phyloP scores from a whole-genome alignment of 1,140 invertebrate genomes.

The Drosophila equinoxialis region DNA sequence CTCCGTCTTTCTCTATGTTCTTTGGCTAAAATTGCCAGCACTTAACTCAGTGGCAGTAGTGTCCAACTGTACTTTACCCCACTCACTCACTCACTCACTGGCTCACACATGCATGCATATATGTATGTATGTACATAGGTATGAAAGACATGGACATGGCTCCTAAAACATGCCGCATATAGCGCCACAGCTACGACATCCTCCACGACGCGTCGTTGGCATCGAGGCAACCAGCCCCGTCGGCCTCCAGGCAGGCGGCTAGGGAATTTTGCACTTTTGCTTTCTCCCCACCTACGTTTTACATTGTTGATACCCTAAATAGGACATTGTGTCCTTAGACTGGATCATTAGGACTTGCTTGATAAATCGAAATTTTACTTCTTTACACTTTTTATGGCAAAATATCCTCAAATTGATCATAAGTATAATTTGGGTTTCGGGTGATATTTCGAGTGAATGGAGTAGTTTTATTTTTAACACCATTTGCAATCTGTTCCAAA shows the following conservation, averaged over 20 bases:
- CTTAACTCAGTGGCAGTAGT: conserved; percentile 57
- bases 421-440: too few species aligned
- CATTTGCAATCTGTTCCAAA: too few species aligned
- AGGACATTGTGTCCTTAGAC: conserved; percentile 9
- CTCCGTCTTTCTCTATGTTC: neutral
- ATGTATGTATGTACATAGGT: too few species aligned
- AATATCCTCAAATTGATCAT: too few species aligned
- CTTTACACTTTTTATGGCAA: too few species aligned
- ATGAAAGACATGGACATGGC: conserved; percentile 38
- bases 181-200: conserved; percentile 19
- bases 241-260: conserved; percentile 1
- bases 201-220: conserved; percentile 39
- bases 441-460: too few species aligned
- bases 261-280: conserved; percentile 27
- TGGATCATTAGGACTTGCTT: neutral
- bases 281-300: conserved; percentile 6
- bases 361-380: neutral
- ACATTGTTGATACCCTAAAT: conserved; percentile 24
- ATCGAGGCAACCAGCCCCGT: conserved; percentile 12
- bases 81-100: conserved; percentile 2
- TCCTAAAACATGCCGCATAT: conserved; percentile 40
- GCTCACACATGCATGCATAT: neutral
- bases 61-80: conserved; percentile 64
- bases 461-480: too few species aligned
- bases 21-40: conserved; percentile 68